These are phyloP conservation scores for Pogonophryne albipinna DNA, from an alignment of 2,797 vertebrate species.

Conservation along the genomic window DNA sequence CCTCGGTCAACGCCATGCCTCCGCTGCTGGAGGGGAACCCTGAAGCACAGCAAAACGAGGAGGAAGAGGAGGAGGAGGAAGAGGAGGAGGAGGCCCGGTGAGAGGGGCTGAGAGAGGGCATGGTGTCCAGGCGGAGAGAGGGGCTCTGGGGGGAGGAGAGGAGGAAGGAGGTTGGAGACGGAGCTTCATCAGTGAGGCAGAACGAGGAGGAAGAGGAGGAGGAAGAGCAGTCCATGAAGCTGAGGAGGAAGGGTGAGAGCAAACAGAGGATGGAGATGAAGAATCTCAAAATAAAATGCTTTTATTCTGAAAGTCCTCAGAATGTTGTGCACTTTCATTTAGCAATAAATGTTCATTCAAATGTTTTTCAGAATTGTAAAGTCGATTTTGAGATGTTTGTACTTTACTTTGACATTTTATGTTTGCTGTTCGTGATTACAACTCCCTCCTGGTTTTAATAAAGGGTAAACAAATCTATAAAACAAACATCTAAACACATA, in stretches of 20 bases:
- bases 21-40: constrained; percentile 59
- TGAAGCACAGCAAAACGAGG: constrained; percentile 58
- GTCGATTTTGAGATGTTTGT: too few relatives aligned
- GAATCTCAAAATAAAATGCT: too few relatives aligned
- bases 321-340: too few relatives aligned
- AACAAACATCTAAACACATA: too few relatives aligned
- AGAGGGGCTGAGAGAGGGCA: constrained; percentile 66
- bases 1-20: constrained; percentile 15
- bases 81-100: constrained; percentile 64
- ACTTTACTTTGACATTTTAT: too few relatives aligned
- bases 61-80: constrained; percentile 78
- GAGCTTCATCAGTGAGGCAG: constrained; percentile 57
- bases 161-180: constrained; percentile 63
- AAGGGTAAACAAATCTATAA: too few relatives aligned
- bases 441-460: too few relatives aligned
- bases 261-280: not conserved
- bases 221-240: constrained; percentile 57
- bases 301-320: too few relatives aligned
- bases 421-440: too few relatives aligned
- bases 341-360: too few relatives aligned
- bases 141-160: constrained; percentile 71
- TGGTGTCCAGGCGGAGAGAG: constrained; percentile 55
- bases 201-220: constrained; percentile 43
- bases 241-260: constrained; percentile 39
- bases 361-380: too few relatives aligned